Conservation (phyloP, 2,888 invertebrate genomes). For the Lathronympha strigana region DNA sequence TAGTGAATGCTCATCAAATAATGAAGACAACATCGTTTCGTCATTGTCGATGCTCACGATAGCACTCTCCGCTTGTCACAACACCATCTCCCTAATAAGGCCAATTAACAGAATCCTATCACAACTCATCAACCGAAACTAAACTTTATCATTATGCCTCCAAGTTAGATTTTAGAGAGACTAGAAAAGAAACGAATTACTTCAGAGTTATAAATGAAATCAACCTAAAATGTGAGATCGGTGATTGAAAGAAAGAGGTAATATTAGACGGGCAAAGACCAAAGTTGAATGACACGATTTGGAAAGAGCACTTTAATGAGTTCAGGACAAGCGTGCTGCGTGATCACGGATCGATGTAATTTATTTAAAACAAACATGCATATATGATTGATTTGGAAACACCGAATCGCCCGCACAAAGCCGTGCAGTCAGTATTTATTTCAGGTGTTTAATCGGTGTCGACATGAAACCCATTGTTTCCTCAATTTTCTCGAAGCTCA, state of each 20-base stretch:
- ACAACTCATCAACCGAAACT: slow-evolving; percentile 58
- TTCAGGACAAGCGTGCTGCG: slow-evolving; percentile 66
- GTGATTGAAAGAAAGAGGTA: slow-evolving; percentile 77
- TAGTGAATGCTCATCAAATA: slow-evolving; percentile 83
- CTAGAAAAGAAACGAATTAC: slow-evolving; percentile 52
- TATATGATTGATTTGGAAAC: slow-evolving; percentile 39
- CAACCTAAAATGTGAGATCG: slow-evolving; percentile 63
- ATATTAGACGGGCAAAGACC: slow-evolving; percentile 73
- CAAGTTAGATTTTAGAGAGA: slow-evolving; percentile 55
- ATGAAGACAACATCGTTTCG: slow-evolving; percentile 84
- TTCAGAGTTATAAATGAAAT: slow-evolving; percentile 59
- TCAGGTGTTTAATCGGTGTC: slow-evolving; percentile 49
- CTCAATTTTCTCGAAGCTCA: slow-evolving; percentile 61
- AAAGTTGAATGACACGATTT: slow-evolving; percentile 78
- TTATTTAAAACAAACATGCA: slow-evolving; percentile 42
- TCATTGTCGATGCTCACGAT: slow-evolving; percentile 84
- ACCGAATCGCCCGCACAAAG: slow-evolving; percentile 29
- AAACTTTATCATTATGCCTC: slow-evolving; percentile 59
- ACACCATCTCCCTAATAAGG: slow-evolving; percentile 83
- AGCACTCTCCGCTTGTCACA: slow-evolving; percentile 83
- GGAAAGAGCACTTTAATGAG: slow-evolving; percentile 66
- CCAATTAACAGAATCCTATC: slow-evolving; percentile 79
- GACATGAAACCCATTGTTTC: slow-evolving; percentile 59
- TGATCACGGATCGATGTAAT: slow-evolving; percentile 55
- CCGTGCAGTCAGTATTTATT: slow-evolving; percentile 31